A percentile compares a stretch with the other conserved stretches of the same genome.
Conservation (phyloP, 1,140 invertebrate species). For the Apis laboriosa region DNA sequence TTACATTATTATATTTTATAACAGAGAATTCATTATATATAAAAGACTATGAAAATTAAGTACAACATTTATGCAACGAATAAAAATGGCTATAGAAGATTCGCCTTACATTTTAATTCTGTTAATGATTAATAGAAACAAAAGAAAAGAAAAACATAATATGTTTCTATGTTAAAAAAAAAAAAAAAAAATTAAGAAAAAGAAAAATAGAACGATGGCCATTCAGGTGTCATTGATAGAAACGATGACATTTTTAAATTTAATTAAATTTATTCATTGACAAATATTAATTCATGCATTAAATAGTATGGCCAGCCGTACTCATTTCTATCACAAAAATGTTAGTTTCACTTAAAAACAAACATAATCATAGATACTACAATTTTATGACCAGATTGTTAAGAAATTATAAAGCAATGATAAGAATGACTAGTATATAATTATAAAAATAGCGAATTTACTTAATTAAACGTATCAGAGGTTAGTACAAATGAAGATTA, state of each 20-base stretch:
- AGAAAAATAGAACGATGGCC: neutral
- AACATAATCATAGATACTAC: conserved; percentile 43
- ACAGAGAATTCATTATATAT: conserved; percentile 9
- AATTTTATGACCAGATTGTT: conserved; percentile 53
- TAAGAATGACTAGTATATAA: conserved; percentile 59
- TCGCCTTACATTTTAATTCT: neutral
- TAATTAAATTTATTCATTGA: conserved; percentile 46
- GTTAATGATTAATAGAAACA: neutral
- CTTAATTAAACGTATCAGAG: conserved; percentile 38
- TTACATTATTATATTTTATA: conserved; percentile 20
- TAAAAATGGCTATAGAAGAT: neutral
- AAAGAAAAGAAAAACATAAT: neutral
- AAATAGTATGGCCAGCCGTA: conserved; percentile 46
- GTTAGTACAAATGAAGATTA: conserved; percentile 39
- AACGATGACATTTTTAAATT: conserved; percentile 12
- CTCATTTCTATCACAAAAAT: conserved; percentile 57
- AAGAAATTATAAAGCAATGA: conserved; percentile 41
- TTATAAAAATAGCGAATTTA: conserved; percentile 60
- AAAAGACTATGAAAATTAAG: conserved; percentile 28
- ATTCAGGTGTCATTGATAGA: conserved; percentile 1
- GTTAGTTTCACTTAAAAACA: conserved; percentile 45
- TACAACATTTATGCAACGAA: conserved; percentile 3
- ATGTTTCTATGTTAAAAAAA: neutral
- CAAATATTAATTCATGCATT: conserved; percentile 40
- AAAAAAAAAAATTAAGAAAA: neutral